phyloP scores from a whole-genome alignment of 1,140 invertebrate genomes.

The Probaryconus sp. region DNA sequence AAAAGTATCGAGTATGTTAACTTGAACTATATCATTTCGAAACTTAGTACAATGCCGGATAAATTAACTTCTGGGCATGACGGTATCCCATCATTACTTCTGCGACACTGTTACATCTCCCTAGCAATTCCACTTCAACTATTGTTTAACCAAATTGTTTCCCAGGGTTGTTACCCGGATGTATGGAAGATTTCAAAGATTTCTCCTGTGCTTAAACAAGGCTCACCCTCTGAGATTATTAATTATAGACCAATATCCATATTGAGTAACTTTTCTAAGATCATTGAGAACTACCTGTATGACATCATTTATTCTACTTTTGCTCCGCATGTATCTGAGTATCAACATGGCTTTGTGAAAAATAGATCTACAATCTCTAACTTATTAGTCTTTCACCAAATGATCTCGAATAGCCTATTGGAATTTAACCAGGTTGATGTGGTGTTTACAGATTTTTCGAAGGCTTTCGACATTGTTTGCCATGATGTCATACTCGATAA shows the following conservation, averaged over 20 bases:
- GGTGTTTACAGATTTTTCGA: conserved; percentile 42
- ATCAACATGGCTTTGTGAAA: conserved; percentile 4
- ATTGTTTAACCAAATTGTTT: too few species aligned
- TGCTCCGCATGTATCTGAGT: background rate
- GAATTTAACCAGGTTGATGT: conserved; percentile 1
- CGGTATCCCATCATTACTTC: too few species aligned
- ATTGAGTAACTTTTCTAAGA: background rate
- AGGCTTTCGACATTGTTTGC: conserved; percentile 47
- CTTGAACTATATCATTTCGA: too few species aligned
- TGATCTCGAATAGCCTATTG: background rate
- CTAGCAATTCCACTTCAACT: too few species aligned
- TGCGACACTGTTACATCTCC: too few species aligned
- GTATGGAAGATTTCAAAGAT: conserved; percentile 17
- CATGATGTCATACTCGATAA: conserved; percentile 31
- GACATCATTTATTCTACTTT: background rate
- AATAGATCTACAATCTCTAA: background rate
- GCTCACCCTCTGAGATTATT: background rate
- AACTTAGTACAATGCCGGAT: too few species aligned
- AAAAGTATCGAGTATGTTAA: too few species aligned
- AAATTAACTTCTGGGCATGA: too few species aligned
- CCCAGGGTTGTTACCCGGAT: too few species aligned
- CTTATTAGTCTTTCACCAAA: background rate
- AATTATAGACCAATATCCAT: conserved; percentile 14
- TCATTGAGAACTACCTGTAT: conserved; percentile 13
- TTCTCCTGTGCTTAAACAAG: conserved; percentile 5